Conservation (phyloP, 1,140 invertebrate species). For the Aphelinus atriplicis region DNA sequence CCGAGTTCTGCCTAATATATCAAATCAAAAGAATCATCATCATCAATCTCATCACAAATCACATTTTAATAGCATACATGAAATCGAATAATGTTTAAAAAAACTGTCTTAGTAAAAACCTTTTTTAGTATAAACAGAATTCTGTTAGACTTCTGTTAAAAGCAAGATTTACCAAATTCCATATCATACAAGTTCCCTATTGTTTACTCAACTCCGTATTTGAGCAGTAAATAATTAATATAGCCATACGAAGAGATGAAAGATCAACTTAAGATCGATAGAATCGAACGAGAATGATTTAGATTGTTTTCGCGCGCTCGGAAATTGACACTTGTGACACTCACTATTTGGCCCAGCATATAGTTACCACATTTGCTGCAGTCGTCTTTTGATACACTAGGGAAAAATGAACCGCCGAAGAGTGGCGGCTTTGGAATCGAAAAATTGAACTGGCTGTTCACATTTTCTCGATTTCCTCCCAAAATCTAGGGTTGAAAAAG, state of each 20-base stretch:
- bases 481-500: conserved; percentile 21
- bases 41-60: no score
- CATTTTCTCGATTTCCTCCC: conserved; percentile 15
- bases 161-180: no score
- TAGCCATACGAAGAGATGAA: not conserved
- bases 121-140: no score
- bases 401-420: conserved; percentile 47
- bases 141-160: no score
- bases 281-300: not conserved
- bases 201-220: no score
- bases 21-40: no score
- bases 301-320: not conserved
- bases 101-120: no score
- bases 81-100: no score
- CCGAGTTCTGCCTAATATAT: no score
- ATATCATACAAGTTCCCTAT: no score
- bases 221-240: no score
- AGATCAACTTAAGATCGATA: not conserved
- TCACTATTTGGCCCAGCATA: conserved; percentile 6
- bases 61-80: no score
- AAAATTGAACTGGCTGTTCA: conserved; percentile 28
- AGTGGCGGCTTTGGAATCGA: conserved; percentile 9
- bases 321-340: conserved; percentile 17
- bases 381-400: conserved; percentile 48
- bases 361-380: conserved; percentile 61